Conservation (phyloP, 2,888 invertebrate species). For the Nephrotoma guestfalica region DNA sequence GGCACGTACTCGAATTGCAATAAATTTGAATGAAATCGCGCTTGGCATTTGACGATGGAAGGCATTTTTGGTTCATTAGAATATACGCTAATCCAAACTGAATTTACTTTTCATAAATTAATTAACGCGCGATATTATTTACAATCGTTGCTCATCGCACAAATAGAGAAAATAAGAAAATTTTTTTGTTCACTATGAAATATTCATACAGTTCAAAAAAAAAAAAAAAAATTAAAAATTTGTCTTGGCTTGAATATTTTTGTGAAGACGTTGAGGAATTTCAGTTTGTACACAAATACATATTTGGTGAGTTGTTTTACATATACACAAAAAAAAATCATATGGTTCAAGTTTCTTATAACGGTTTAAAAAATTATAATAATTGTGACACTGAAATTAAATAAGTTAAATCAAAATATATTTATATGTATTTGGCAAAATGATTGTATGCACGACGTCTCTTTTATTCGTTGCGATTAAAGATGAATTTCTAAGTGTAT, state of each 20-base stretch:
- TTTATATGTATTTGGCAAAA: background rate
- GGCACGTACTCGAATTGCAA: background rate
- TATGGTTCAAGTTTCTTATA: background rate
- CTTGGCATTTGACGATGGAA: background rate
- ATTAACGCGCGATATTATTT: background rate
- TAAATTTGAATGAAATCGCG: background rate
- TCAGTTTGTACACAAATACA: background rate
- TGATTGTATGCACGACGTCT: background rate
- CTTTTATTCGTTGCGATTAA: background rate
- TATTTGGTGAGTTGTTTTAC: background rate
- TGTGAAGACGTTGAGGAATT: background rate
- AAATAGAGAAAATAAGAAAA: background rate
- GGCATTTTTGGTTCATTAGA: background rate
- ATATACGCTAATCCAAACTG: background rate
- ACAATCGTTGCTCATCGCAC: background rate
- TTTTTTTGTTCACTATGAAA: background rate
- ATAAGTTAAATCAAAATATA: background rate
- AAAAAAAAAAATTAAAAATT: background rate
- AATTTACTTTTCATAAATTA: background rate
- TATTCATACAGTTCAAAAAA: background rate
- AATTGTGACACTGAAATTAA: background rate
- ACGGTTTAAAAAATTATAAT: background rate
- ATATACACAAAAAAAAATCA: background rate
- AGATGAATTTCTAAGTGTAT: background rate
- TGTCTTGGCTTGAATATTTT: background rate